Evolutionary conservation across 2,888 invertebrate species (phyloP), one percentile per base, ranked within the genome.

Genomic region (Ypsolopha scabrella): DNA sequence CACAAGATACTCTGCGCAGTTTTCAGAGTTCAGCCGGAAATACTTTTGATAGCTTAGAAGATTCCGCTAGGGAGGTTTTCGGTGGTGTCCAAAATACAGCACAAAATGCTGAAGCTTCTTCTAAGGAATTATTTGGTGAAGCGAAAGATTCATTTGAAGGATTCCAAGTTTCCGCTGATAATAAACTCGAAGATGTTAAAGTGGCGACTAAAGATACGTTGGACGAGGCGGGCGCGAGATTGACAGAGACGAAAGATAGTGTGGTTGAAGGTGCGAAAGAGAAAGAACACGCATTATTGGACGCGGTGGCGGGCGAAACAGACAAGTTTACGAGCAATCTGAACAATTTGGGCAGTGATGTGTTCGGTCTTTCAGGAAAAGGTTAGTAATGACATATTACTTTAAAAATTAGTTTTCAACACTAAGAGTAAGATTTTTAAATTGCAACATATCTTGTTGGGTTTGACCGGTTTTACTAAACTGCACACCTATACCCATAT

Each of bases 21-120:
- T 82, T 86, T 65, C 86, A 85, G 59, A 86, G 85, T 60, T 86
- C 86, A 4, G 83, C 86, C 1, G 85, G 85, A 6, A 80, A 86
- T 53, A 86, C 85, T 1, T 86, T 85, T 49, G 86, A 83, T 50
- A 85, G 85, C 57, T 68, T 86, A 51, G 86, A 85, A 41, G 82
- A 86, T 56, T 85, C 85, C 0, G 70, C 76, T 0, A 68, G 70
- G 48, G 75, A 83, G 57, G 69, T 72, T 38, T 58, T 72, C 7
- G 72, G 73, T 6, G 71, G 70, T n/a, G 64, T 63, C 10, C 77
- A 72, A 57, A 67, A 59, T 34, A 52, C 68, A 33, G 54, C 65
- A 43, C 63, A 64, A 2, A 74, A 67, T 43, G 65, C 63, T n/a
- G 75, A 75, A 49, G 62, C 68, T 7, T 61, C 58, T 51, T 71